phyloP scores from a whole-genome alignment of 2,888 invertebrate genomes.

The Oligia latruncula region DNA sequence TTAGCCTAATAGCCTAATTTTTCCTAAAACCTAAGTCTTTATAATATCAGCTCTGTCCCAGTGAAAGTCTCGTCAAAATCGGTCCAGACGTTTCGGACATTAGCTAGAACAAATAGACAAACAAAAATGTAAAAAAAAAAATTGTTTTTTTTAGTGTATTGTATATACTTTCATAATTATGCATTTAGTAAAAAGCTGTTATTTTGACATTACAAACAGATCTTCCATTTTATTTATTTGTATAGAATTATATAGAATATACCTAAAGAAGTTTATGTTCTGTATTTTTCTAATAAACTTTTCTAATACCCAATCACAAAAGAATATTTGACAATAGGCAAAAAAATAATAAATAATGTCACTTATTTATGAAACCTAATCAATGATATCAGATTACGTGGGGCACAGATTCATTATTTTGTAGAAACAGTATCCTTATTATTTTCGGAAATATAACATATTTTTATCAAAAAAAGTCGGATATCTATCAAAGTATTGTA shows the following conservation, averaged over 20 bases:
- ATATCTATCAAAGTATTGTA: slow-evolving; percentile 61
- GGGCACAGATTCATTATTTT: slow-evolving; percentile 37
- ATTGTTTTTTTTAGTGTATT: too few species aligned
- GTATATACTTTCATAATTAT: too few species aligned
- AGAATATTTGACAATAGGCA: background rate
- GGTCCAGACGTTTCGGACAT: too few species aligned
- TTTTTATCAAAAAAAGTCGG: slow-evolving; percentile 63
- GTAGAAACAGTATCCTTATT: slow-evolving; percentile 40
- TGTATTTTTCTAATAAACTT: background rate
- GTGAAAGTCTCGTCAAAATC: too few species aligned
- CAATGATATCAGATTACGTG: slow-evolving; percentile 41
- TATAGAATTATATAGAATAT: too few species aligned
- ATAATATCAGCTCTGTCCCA: too few species aligned
- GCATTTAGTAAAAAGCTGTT: too few species aligned
- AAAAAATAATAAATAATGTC: slow-evolving; percentile 41
- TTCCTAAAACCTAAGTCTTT: too few species aligned
- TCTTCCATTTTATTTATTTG: too few species aligned
- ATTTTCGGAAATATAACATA: slow-evolving; percentile 43
- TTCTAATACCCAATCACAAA: slow-evolving; percentile 17
- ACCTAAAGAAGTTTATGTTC: background rate
- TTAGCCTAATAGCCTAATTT: too few species aligned
- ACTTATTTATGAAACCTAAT: slow-evolving; percentile 42
- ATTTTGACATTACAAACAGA: background rate
- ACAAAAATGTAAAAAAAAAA: too few species aligned
- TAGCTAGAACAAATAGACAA: too few species aligned